Conservation (phyloP, 2,113 vertebrate genomes). For the Cochlearius cochlearius region DNA sequence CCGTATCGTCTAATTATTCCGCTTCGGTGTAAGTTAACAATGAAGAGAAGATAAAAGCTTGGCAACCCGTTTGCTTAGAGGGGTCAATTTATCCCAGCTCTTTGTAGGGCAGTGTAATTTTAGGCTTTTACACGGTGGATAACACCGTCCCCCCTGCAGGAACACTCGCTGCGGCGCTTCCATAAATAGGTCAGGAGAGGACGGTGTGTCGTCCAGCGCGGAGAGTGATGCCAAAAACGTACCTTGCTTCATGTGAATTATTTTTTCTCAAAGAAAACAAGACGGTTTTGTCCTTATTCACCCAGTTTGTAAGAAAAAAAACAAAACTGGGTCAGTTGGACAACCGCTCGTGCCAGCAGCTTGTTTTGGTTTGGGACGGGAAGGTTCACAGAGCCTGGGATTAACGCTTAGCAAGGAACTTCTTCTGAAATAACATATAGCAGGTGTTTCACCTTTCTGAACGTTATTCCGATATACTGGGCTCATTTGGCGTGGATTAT, state of each 20-base stretch:
- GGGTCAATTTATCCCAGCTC: slow-evolving; percentile 14
- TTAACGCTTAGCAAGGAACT: background rate
- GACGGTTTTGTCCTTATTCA: background rate
- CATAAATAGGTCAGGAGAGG: background rate
- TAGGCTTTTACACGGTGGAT: background rate
- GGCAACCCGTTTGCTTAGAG: slow-evolving; percentile 12
- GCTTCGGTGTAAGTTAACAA: slow-evolving; percentile 31
- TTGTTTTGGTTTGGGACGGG: background rate
- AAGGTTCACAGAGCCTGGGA: background rate
- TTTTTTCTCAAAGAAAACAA: background rate
- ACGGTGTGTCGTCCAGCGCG: background rate
- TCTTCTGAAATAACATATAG: background rate
- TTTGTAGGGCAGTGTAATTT: slow-evolving; percentile 4
- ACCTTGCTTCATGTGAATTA: background rate
- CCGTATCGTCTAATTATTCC: slow-evolving; percentile 5
- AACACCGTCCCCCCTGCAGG: background rate
- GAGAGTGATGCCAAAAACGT: background rate
- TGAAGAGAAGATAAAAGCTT: slow-evolving; percentile 47
- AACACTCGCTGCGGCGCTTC: background rate
- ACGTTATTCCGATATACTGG: background rate
- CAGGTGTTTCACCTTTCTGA: background rate
- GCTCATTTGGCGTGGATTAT: background rate
- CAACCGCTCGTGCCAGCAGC: rapidly evolving
- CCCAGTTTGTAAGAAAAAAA: background rate
- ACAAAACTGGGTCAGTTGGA: slow-evolving; percentile 37